phyloP scores from a whole-genome alignment of 2,113 vertebrate species.

The Numida meleagris region DNA sequence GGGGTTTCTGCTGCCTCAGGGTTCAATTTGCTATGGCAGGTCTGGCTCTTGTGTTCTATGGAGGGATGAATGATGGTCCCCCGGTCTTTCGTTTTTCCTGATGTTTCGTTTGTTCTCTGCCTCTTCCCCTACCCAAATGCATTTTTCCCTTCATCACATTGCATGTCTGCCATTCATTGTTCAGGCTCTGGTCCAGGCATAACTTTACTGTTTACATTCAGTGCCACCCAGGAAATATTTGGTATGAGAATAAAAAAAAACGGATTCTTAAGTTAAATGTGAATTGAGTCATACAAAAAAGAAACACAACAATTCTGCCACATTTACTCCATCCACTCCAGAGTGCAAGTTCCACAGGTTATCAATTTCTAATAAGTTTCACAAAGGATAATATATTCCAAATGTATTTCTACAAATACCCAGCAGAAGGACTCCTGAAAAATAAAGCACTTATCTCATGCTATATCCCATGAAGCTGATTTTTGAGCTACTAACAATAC shows the following conservation, averaged over 20 bases:
- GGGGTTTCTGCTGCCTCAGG: conserved; percentile 12
- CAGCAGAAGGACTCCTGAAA: neutral
- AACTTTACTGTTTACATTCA: neutral
- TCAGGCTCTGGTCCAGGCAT: neutral
- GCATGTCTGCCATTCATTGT: neutral
- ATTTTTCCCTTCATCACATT: neutral
- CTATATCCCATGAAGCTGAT: neutral
- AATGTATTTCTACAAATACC: neutral
- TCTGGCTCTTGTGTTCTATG: neutral
- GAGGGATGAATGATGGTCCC: neutral
- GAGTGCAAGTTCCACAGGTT: neutral
- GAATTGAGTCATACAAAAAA: neutral
- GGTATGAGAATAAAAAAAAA: neutral
- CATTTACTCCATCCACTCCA: neutral
- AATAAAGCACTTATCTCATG: neutral
- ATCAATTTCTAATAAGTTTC: conserved; percentile 18
- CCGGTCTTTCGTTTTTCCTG: neutral
- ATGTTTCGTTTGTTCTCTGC: neutral
- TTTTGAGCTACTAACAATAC: neutral
- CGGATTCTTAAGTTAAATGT: neutral
- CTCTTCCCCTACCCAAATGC: neutral
- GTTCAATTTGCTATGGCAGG: conserved; percentile 1
- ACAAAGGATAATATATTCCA: neutral
- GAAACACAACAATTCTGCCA: neutral
- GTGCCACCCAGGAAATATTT: neutral